phyloP scores from a whole-genome alignment of 2,113 vertebrate genomes.

The Strigops habroptila region DNA sequence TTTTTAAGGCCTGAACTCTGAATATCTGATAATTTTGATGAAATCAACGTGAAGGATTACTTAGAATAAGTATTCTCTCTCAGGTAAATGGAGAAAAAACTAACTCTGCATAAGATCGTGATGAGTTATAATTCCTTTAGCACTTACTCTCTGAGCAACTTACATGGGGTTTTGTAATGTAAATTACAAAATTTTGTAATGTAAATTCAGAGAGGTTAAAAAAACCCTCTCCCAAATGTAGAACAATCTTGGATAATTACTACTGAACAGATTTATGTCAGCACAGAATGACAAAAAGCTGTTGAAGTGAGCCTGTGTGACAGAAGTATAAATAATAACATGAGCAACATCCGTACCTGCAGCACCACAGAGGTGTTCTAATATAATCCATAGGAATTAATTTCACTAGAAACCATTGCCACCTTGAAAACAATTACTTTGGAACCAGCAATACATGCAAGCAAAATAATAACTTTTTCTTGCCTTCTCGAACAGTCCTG shows the following conservation, averaged over 20 bases:
- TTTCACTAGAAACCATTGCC: not conserved
- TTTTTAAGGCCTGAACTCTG: not conserved
- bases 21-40: not conserved
- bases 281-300: not conserved
- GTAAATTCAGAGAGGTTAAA: not conserved
- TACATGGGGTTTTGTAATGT: not conserved
- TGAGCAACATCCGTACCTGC: not conserved
- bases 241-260: slow-evolving; percentile 1
- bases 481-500: not conserved
- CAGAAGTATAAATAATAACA: not conserved
- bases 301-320: not conserved
- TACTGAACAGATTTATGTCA: not conserved
- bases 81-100: not conserved
- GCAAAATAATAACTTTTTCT: not conserved
- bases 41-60: not conserved
- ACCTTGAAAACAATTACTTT: not conserved
- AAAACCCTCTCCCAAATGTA: not conserved
- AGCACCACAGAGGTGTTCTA: not conserved
- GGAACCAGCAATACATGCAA: not conserved
- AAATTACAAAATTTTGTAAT: slow-evolving; percentile 1
- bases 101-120: not conserved
- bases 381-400: not conserved
- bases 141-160: not conserved
- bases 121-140: slow-evolving; percentile 1
- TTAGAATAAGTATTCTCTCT: not conserved